These are phyloP conservation scores for Saimiri boliviensis DNA, from an alignment of 2,113 vertebrate species.

Conservation along the genomic window DNA sequence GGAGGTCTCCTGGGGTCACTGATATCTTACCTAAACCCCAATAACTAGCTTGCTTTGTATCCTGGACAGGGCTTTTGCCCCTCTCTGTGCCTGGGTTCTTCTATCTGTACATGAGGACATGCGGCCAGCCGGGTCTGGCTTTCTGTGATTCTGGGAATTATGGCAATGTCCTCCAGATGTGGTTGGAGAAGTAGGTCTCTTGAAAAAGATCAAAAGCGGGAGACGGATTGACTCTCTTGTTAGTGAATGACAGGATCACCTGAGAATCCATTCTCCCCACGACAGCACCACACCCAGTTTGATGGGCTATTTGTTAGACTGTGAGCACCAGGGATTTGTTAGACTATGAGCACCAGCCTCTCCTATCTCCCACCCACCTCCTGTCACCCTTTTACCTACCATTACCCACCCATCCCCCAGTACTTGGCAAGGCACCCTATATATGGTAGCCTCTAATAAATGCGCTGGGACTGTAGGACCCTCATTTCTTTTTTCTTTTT, in stretches of 20 bases:
- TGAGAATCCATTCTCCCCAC: rapidly evolving
- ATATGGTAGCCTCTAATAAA: background rate
- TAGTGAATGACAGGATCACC: background rate
- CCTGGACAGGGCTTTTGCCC: background rate
- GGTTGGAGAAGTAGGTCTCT: background rate
- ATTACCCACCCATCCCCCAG: background rate
- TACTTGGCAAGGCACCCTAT: background rate
- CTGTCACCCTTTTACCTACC: background rate
- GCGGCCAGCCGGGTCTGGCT: background rate
- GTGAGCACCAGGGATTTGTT: background rate
- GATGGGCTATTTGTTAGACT: background rate
- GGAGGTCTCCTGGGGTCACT: rapidly evolving
- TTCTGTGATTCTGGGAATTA: background rate
- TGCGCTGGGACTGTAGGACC: rapidly evolving
- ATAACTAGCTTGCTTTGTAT: background rate
- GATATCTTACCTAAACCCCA: background rate
- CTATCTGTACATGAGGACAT: background rate
- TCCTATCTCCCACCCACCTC: background rate
- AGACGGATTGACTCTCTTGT: background rate
- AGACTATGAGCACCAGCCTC: too few relatives aligned
- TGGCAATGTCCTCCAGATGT: background rate
- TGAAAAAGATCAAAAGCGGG: background rate
- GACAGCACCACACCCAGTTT: rapidly evolving
- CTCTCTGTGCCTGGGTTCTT: background rate
- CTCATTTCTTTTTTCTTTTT: too few relatives aligned